These are phyloP conservation scores for Noctilio leporinus DNA, from an alignment of 2,113 vertebrate species.

Conservation along the genomic window DNA sequence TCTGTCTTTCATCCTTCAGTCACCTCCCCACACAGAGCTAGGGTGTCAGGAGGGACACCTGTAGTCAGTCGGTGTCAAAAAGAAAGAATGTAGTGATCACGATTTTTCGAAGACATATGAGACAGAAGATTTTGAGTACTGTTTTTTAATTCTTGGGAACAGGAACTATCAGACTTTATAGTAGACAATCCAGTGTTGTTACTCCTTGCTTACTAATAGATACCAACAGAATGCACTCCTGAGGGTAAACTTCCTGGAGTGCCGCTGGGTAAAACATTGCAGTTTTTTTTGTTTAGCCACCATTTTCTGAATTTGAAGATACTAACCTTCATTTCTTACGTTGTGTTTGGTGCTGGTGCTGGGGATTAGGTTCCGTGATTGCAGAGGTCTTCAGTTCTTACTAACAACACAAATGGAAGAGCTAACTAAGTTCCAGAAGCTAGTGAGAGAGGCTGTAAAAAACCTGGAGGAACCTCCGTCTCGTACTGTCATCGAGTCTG, in stretches of 20 bases:
- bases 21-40: not conserved
- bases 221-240: not conserved
- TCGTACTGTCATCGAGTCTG: slow-evolving; percentile 90
- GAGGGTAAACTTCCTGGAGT: not conserved
- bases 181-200: not conserved
- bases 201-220: not conserved
- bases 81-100: not conserved
- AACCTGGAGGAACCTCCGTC: slow-evolving; percentile 92
- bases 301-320: not conserved
- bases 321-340: not conserved
- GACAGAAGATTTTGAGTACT: not conserved
- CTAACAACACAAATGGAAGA: slow-evolving; percentile 93
- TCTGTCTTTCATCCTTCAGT: not conserved
- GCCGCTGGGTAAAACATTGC: not conserved
- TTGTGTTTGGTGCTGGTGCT: slow-evolving; percentile 2
- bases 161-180: not conserved
- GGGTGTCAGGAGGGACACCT: not conserved
- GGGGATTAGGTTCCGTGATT: slow-evolving; percentile 89
- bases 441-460: slow-evolving; percentile 91
- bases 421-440: slow-evolving; percentile 91
- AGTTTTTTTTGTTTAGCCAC: not conserved
- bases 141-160: not conserved
- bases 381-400: slow-evolving; percentile 91
- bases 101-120: not conserved
- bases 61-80: not conserved